Evolutionary conservation across 2,797 vertebrate species (phyloP).

Genomic region (Sebastes minor): DNA sequence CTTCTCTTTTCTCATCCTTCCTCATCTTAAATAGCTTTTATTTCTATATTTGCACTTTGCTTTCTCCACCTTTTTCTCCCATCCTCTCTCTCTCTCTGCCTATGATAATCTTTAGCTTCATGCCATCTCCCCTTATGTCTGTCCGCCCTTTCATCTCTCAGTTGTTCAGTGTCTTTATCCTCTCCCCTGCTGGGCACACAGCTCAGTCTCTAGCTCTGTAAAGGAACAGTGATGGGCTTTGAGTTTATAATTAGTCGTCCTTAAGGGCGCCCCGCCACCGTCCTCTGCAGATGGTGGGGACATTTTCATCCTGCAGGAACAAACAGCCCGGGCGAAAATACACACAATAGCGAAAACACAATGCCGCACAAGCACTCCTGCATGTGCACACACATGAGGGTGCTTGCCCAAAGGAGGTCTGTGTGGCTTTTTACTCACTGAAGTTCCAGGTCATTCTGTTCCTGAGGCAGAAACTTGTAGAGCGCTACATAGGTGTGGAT

Average conservation of each 20-base stretch:
- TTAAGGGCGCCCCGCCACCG: constrained; percentile 49
- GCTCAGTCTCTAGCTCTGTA: constrained; percentile 49
- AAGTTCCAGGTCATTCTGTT: constrained; percentile 90
- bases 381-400: background rate
- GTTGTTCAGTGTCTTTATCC: constrained; percentile 58
- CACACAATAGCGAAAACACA: background rate
- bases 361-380: background rate
- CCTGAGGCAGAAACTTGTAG: constrained; percentile 93
- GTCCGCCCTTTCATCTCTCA: constrained; percentile 58
- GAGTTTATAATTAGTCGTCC: constrained; percentile 76
- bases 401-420: background rate
- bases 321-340: constrained; percentile 25
- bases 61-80: background rate
- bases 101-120: constrained; percentile 19
- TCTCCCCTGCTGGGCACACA: constrained; percentile 49
- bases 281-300: constrained; percentile 72
- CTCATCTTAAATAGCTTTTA: constrained; percentile 18
- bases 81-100: background rate
- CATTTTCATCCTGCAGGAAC: constrained; percentile 58
- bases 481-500: constrained; percentile 93
- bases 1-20: background rate
- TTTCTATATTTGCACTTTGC: constrained; percentile 8
- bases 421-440: constrained; percentile 83
- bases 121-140: constrained; percentile 15
- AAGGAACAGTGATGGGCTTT: constrained; percentile 51